A percentile compares a stretch with the other conserved stretches of the same genome.
These are phyloP conservation scores for Mus minutoides DNA, from an alignment of 2,797 vertebrate species.

Conservation along the genomic window DNA sequence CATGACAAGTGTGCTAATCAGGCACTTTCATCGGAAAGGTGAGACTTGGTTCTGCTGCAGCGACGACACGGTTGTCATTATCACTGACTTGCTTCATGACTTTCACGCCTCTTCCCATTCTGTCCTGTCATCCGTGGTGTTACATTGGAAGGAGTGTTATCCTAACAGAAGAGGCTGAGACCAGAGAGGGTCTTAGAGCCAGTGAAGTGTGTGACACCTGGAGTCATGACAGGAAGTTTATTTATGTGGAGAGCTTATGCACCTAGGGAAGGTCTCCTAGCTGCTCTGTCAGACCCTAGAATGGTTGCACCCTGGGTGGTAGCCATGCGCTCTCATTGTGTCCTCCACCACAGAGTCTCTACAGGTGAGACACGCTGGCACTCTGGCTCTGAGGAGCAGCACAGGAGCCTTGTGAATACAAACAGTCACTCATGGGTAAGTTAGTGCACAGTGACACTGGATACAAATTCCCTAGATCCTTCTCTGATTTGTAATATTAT, in stretches of 20 bases:
- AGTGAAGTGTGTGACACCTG: neutral
- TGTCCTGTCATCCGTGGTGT: neutral
- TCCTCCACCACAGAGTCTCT: neutral
- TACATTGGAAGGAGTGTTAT: neutral
- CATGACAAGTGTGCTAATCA: neutral
- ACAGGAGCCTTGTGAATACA: neutral
- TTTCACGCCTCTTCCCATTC: neutral
- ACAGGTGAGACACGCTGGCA: too few relatives aligned
- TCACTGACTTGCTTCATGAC: neutral
- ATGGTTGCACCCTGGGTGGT: neutral
- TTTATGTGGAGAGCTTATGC: neutral
- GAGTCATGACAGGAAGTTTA: neutral
- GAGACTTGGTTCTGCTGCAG: neutral
- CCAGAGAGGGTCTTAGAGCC: neutral
- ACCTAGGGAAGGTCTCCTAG: neutral
- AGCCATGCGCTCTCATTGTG: neutral
- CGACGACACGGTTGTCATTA: neutral
- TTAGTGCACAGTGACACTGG: neutral
- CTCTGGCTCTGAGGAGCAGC: neutral
- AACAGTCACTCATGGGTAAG: neutral
- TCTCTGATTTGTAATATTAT: neutral
- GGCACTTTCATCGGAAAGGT: constrained; percentile 26
- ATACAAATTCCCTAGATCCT: too few relatives aligned
- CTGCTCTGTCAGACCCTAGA: neutral
- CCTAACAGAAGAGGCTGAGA: constrained; percentile 2